Base-by-base conservation (phyloP, 1,140 invertebrate genomes). In the Solenopsis invicta region DNA sequence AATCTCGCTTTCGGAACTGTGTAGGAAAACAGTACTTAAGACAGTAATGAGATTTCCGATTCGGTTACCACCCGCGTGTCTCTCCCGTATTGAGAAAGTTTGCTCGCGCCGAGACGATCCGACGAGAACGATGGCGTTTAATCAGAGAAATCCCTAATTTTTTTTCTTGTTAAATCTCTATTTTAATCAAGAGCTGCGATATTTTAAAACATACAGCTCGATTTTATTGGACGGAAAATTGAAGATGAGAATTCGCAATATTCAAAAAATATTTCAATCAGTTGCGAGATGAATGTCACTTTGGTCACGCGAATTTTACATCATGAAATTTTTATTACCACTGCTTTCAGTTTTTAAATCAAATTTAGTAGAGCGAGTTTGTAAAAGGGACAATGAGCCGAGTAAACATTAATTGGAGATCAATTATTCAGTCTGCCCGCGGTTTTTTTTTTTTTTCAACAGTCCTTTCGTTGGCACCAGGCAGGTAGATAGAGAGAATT, bases 31-130 rank as follows among this genome's bases (percentile, higher is more conserved):
- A 34, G 69, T 37, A 62, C 41, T 84, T 48, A 18, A 66, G 62
- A 61, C 67, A 48, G 18, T 74, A 84, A 84, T 84, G 80, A 50
- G 54, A 84, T 75, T 84, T 75, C 52, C 54, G 80, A 50, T 61
- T 48, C 54, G 52, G 13, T 71, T 80, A 13, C 61, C 34, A 37
- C 66, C 16, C 21, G 29, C 29, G 2, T 29, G 54, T 84, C 54
- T 84, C 54, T 61, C 1, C 13, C 37, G 29, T 61, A 84, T 74
- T 75, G n/a, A 50, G 80, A 50, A 84, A 84, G 69, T 75, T 84
- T 13, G 48, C 50, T 29, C 1, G 16, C 56, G 75, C 37, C 2
- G 52, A 37, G 13, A 4, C 62, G 48, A 80, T 67, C n/a, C 29
- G 13, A 18, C 29, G 41, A 67, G 18, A 34, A 6, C 10, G 18